Evolutionary conservation across 2,113 vertebrate species (phyloP), one percentile per base, ranked within the genome.

Genomic region (Centrocercus urophasianus): DNA sequence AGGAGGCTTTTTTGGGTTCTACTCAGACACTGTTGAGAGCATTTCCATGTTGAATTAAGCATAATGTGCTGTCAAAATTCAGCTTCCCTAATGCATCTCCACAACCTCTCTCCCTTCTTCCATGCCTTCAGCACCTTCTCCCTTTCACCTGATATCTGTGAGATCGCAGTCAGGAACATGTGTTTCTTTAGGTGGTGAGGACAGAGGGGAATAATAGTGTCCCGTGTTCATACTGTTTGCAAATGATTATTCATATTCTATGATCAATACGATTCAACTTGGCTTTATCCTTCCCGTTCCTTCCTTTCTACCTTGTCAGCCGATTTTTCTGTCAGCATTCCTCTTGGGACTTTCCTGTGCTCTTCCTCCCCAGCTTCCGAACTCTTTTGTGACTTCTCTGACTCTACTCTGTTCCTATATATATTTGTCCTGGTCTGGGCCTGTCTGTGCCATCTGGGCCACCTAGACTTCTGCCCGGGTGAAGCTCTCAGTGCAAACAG

Each of bases 361-460:
- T 24, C 15, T 54, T 52, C 34, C 24, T 34, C 48, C n/a, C 27
- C 22, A 4, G 61, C 72, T 32, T 11, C 21, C 19, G 34, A 61
- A 13, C 34, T 87, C n/a, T 61, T 4, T 24, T 22, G 38, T 61
- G 83, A 52, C 48, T 30, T 42, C 43, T 9, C 10, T 0, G 0
- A 8, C 15, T 56, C 57, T 27, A 5, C 67, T 52, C 10, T 25
- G 48, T 89, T 90, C 27, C 47, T 0, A 0, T 24, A 36, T 52
- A 16, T 19, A 2, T 38, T 13, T 10, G 19, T 59, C 45, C 11
- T 56, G 50, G 7, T 52, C 25, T 27, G 50, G 63, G 1, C 22
- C 18, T 2, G 0, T 18, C n/a, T 0, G 0, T 28, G 17, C 27
- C 40, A 19, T 2, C 11, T 75, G 61, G 17, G 1, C 4, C 3